phyloP scores from a whole-genome alignment of 2,113 vertebrate genomes.

The Gymnarchus niloticus region DNA sequence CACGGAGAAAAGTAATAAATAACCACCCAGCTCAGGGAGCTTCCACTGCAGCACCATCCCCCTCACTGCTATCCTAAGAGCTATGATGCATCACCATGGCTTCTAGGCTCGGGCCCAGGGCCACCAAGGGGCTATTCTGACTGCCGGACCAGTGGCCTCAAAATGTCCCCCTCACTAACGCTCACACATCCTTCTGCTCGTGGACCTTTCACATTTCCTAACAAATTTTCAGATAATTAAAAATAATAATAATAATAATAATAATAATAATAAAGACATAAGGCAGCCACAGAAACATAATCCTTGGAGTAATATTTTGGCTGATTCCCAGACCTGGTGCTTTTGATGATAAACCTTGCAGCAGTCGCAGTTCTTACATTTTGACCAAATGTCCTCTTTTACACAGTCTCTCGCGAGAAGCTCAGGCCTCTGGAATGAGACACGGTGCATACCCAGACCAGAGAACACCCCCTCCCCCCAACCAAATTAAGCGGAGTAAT shows the following conservation, averaged over 20 bases:
- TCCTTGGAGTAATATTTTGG: not conserved
- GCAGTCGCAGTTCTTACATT: not conserved
- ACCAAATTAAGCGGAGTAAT: slow-evolving; percentile 24
- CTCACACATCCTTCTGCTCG: not conserved
- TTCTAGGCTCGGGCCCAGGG: slow-evolving; percentile 28
- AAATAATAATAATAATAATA: not conserved
- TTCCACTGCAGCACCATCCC: slow-evolving; percentile 37
- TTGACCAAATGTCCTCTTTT: not conserved
- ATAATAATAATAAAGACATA: not conserved
- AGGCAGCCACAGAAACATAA: too few relatives aligned
- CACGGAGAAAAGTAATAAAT: slow-evolving; percentile 26
- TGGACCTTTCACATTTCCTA: not conserved
- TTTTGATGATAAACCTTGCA: not conserved
- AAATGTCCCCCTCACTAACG: not conserved
- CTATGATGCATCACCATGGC: slow-evolving; percentile 37
- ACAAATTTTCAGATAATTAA: not conserved
- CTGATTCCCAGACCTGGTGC: not conserved
- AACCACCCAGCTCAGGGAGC: slow-evolving; percentile 18
- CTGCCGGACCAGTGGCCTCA: slow-evolving; percentile 16
- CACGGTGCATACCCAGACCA: not conserved
- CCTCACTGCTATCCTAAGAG: slow-evolving; percentile 37
- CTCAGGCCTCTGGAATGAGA: not conserved
- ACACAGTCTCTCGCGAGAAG: not conserved
- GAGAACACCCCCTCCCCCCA: not conserved
- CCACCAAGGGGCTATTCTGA: slow-evolving; percentile 21